Evolutionary conservation across 2,113 vertebrate species (phyloP), one percentile per base, ranked within the genome.

Genomic region (Planiliza haematocheilus): DNA sequence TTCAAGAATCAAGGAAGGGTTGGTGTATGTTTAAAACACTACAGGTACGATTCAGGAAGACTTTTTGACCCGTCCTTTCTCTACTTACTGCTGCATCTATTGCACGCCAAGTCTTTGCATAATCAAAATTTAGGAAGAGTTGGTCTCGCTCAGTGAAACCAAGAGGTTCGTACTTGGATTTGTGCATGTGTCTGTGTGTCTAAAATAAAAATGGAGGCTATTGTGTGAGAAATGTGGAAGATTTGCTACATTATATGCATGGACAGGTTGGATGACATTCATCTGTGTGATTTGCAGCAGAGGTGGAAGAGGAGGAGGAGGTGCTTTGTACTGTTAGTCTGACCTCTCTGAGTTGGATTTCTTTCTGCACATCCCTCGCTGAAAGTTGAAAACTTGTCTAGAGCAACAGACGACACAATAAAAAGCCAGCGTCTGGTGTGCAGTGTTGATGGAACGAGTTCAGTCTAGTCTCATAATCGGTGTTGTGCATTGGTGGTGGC

Each of bases 21-120:
- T 61, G n/a, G 41, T 62, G 20, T 70, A 21, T 61, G 77, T 85
- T 12, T 49, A 61, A 65, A 85, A 82, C 62, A 83, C 71, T 49
- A 58, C 36, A 3, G 36, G n/a, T 63, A 74, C 13, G 11, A 76
- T 77, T 64, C 18, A 87, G 89, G 91, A 92, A 92, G 91, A 92
- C 87, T 70, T 78, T 79, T 41, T 30, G 50, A 70, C 73, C 81
- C 63, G 39, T 82, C 55, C 37, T 50, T 74, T 49, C 17, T 72
- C 53, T 42, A 55, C 67, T 58, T 48, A 69, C 58, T 75, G 56
- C 17, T 71, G 36, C 64, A 66, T 48, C 52, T 18, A 36, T 41
- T 62, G 62, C 70, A 52, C 74, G 81, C 45, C 39, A 10, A 59
- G 21, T 68, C 48, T 81, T 90, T 92, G 90, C 90, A 92, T 92